Evolutionary conservation across 1,140 invertebrate species (phyloP).

Genomic region (Listronotus bonariensis): DNA sequence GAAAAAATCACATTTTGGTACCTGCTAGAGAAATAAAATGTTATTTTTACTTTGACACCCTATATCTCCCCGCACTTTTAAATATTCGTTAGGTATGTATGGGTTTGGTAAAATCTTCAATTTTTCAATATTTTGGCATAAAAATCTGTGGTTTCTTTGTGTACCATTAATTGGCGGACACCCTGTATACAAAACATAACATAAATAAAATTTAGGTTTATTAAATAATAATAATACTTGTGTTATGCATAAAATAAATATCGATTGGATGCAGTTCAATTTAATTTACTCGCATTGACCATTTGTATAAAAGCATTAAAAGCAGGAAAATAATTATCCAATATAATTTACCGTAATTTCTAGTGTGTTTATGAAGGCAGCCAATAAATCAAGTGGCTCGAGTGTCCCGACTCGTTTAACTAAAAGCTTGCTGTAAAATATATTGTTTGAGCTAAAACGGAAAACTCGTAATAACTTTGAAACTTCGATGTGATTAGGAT

Average conservation of each 20-base stretch:
- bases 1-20: too few relatives aligned
- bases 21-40: too few relatives aligned
- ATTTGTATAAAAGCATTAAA: slow-evolving; percentile 26
- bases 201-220: not conserved
- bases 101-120: too few relatives aligned
- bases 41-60: too few relatives aligned
- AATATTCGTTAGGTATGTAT: too few relatives aligned
- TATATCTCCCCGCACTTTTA: too few relatives aligned
- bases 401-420: slow-evolving; percentile 18
- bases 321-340: slow-evolving; percentile 33
- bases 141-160: too few relatives aligned
- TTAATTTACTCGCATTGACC: slow-evolving; percentile 24
- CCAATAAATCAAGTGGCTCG: slow-evolving; percentile 21
- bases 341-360: slow-evolving; percentile 31
- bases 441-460: slow-evolving; percentile 33
- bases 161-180: too few relatives aligned
- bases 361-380: slow-evolving; percentile 33
- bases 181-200: too few relatives aligned
- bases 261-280: slow-evolving; percentile 11
- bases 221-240: not conserved
- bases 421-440: slow-evolving; percentile 33
- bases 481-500: slow-evolving; percentile 35
- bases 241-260: not conserved
- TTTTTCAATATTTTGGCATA: too few relatives aligned
- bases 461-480: slow-evolving; percentile 27